These are phyloP conservation scores for Zaprionus capensis DNA, from an alignment of 1,140 invertebrate genomes.

Conservation along the genomic window DNA sequence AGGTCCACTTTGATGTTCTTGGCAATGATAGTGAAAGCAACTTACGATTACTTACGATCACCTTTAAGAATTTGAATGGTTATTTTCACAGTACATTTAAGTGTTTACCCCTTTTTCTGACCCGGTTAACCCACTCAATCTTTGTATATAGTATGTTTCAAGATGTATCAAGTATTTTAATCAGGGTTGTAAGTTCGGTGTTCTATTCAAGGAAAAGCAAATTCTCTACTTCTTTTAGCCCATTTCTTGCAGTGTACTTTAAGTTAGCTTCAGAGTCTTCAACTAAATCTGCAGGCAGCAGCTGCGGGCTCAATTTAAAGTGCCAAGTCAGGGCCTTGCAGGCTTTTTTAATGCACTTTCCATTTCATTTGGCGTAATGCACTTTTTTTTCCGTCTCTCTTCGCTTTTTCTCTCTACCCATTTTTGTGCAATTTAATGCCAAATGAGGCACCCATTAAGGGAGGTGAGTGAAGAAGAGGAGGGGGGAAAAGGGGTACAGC, in stretches of 20 bases:
- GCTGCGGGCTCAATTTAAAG: not conserved
- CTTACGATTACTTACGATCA: too few relatives aligned
- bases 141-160: too few relatives aligned
- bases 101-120: too few relatives aligned
- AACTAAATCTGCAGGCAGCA: not conserved
- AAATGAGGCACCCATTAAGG: slow-evolving; percentile 43
- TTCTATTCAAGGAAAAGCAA: not conserved
- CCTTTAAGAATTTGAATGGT: too few relatives aligned
- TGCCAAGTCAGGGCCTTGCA: slow-evolving; percentile 4
- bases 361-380: slow-evolving; percentile 57
- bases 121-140: too few relatives aligned
- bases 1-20: too few relatives aligned
- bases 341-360: slow-evolving; percentile 57
- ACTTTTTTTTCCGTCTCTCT: slow-evolving; percentile 13
- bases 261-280: not conserved
- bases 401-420: not conserved
- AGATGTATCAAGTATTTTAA: too few relatives aligned
- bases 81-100: too few relatives aligned
- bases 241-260: not conserved
- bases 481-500: not conserved
- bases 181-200: not conserved
- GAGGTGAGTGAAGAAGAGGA: not conserved
- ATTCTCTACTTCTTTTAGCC: not conserved
- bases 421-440: slow-evolving; percentile 64
- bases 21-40: too few relatives aligned